Base-by-base conservation (phyloP, 2,888 invertebrate species). In the Sicus ferrugineus region DNA sequence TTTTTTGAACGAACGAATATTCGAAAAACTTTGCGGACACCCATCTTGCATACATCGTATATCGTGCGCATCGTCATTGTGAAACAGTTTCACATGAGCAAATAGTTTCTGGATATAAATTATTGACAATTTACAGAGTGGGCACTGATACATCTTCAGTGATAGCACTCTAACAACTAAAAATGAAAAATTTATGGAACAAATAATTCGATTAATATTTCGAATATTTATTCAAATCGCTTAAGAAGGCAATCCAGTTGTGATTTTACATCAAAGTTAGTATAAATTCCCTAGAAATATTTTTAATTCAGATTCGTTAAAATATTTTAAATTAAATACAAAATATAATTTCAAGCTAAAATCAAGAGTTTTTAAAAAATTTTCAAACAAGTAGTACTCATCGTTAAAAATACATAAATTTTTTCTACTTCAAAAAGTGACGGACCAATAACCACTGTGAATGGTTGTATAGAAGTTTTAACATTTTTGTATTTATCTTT, bases 261-360 rank as follows among this genome's bases (percentile, higher is more conserved):
- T 46, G 46, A 46, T 46, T 46, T 46, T 11, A 46, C 9, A 46
- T 46, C 46, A 46, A 46, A 46, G 14, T 46, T 9, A 46, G 46
- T 46, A 9, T 6, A 46, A 46, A 46, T 46, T 46, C n/a, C n/a
- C 14, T 46, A 46, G 46, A 46, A 46, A 46, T 46, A 46, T 46
- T 46, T 46, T 16, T 46, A 46, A 46, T 46, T 46, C 46, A 4
- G 46, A 46, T 46, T 46, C 46, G 14, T 46, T 46, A 6, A 3
- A 16, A 46, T 46, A 46, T 46, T 46, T 46, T 9, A 46, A 46
- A 46, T 46, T 46, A 46, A 46, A 46, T 46, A 46, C 46, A 46
- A 46, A 46, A 9, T 11, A 46, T 16, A 46, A 46, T 46, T 46
- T 46, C 14, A 46, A 46, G n/a, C 46, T n/a, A 46, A 46, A 46